These are phyloP conservation scores for Masticophis lateralis DNA, from an alignment of 2,797 vertebrate genomes.

Conservation along the genomic window DNA sequence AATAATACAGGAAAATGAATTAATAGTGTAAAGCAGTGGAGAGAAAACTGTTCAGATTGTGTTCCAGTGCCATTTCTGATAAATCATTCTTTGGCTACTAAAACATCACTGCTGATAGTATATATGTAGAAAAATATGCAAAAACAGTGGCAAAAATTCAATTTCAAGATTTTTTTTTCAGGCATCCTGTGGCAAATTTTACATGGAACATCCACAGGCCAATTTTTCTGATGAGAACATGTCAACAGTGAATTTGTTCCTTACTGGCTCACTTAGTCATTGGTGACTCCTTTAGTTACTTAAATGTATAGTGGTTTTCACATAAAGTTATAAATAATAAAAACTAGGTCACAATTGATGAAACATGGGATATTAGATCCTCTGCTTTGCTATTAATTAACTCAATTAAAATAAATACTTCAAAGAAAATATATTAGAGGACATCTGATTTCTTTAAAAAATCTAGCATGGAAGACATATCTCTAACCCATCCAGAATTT, in stretches of 20 bases:
- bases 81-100: neutral
- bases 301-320: neutral
- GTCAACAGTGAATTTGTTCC: neutral
- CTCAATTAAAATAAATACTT: neutral
- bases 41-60: neutral
- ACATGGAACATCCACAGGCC: neutral
- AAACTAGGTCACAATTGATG: neutral
- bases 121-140: neutral
- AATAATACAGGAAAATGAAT: neutral
- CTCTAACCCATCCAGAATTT: neutral
- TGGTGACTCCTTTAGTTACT: neutral
- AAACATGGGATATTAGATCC: neutral
- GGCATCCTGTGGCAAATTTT: neutral
- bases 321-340: neutral
- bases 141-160: neutral
- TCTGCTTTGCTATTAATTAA: neutral
- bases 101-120: neutral
- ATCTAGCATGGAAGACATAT: neutral
- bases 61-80: neutral
- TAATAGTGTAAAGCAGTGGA: neutral
- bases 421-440: neutral
- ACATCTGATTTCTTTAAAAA: neutral
- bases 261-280: neutral
- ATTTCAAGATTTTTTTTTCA: neutral
- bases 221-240: neutral